Base-by-base conservation (phyloP, 2,797 vertebrate genomes). In the Mormyrops boulengeri region DNA sequence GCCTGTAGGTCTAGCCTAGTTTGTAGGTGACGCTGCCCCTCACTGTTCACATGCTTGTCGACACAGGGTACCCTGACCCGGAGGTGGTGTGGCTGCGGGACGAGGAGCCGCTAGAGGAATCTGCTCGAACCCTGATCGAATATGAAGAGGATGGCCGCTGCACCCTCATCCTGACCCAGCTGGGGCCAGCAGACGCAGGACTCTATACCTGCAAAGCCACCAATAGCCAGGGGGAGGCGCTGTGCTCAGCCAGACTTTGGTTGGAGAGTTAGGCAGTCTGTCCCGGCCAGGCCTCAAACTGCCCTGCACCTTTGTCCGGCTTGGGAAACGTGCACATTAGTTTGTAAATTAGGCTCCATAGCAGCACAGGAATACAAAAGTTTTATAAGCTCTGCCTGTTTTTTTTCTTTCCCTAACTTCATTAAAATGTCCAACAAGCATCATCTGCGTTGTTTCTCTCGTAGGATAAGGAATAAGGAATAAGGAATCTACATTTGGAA, bases 41-140 rank as follows among this genome's bases (percentile, higher is more conserved):
- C 80, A 19, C 17, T 41, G 30, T 14, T 14, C 80, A 3, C 17
- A 19, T 50, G 44, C 44, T 12, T 7, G 8, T 30, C n/a, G 22
- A 38, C 62, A 26, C 92, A 97, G 97, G 96, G 66, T 96, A 96
- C 91, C 97, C 96, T 1, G 96, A 97, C 88, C 96, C 96, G 0
- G 96, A 96, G 92, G 96, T 97, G 92, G 90, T 96, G 88, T 97
- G 97, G 97, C 92, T 96, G 53, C 92, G 92, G 87, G 95, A 93
- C 0, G 90, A 94, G 14, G 92, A 95, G 77, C 94, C 95, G 2
- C 69, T 97, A 84, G 89, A 91, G 47, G 95, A 96, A 91, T 95
- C 94, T 0, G 69, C 94, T 8, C 38, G 88, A 1, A 92, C 95
- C 34, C 93, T 93, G 88, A 95, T 97, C n/a, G 95, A 96, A 80